Conservation (phyloP, 2,113 vertebrate species). For the Sturnira hondurensis region DNA sequence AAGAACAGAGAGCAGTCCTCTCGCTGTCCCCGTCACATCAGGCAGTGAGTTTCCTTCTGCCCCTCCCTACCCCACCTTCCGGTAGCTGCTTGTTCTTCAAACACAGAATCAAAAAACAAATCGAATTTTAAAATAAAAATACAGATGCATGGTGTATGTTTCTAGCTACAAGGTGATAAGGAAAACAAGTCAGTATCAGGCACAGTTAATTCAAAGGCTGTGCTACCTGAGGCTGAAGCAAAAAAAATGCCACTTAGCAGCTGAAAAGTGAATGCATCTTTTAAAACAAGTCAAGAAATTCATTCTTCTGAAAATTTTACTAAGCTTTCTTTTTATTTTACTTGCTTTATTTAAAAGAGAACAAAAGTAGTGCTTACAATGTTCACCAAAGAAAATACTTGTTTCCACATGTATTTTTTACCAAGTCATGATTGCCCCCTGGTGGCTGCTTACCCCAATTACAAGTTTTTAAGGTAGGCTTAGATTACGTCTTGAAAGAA, state of each 20-base stretch:
- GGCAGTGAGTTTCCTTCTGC: not conserved
- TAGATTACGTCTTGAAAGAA: not conserved
- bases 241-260: not conserved
- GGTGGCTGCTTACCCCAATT: conserved; percentile 16
- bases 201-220: not conserved
- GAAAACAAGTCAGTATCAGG: not conserved
- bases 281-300: not conserved
- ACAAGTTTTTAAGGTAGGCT: not conserved
- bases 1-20: not conserved
- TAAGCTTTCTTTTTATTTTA: not conserved
- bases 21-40: not conserved
- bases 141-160: not conserved
- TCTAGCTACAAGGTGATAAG: not conserved
- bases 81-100: not conserved
- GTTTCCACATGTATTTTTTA: not conserved
- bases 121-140: not conserved
- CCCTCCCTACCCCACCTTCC: not conserved
- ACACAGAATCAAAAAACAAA: not conserved
- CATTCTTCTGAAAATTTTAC: not conserved
- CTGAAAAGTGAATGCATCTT: not conserved
- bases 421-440: conserved; percentile 1
- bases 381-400: not conserved
- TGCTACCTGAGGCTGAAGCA: not conserved
- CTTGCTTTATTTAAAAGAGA: not conserved
- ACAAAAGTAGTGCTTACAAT: not conserved